These are phyloP conservation scores for Tiliacea aurago DNA, from an alignment of 2,888 invertebrate species.

Conservation along the genomic window DNA sequence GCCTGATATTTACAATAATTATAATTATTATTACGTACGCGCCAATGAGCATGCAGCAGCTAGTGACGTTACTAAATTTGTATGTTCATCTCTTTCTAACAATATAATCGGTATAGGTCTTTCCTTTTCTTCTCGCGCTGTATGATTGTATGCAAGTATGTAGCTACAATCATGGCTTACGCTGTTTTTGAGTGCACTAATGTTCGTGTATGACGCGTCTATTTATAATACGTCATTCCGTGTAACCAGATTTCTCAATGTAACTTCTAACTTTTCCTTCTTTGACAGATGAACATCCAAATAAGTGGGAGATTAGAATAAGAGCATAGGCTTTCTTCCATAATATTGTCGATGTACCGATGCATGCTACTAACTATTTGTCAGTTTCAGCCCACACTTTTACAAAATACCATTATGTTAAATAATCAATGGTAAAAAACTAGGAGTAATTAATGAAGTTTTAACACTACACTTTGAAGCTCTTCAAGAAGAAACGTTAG, in stretches of 20 bases:
- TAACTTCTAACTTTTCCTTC: neutral
- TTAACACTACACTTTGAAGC: constrained; percentile 8
- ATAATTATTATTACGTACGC: too few species aligned
- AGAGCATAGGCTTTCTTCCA: neutral
- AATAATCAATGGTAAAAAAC: constrained; percentile 9
- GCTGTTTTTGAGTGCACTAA: too few species aligned
- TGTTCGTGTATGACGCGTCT: too few species aligned
- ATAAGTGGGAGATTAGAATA: neutral
- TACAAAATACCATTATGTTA: neutral
- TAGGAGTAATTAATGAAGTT: constrained; percentile 24
- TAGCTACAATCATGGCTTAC: too few species aligned
- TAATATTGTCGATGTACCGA: neutral
- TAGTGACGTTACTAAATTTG: too few species aligned
- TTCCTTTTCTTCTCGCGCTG: too few species aligned
- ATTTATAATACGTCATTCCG: too few species aligned
- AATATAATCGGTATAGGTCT: too few species aligned
- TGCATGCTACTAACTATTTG: constrained; percentile 1
- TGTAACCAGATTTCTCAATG: neutral
- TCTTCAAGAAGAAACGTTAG: constrained; percentile 43
- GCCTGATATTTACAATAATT: too few species aligned
- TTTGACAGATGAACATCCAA: neutral
- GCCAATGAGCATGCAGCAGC: too few species aligned
- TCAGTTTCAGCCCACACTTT: constrained; percentile 27
- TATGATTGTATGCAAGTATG: too few species aligned
- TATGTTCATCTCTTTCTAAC: too few species aligned